These are phyloP conservation scores for Cherax destructor DNA, from an alignment of 1,140 invertebrate genomes.

Conservation along the genomic window DNA sequence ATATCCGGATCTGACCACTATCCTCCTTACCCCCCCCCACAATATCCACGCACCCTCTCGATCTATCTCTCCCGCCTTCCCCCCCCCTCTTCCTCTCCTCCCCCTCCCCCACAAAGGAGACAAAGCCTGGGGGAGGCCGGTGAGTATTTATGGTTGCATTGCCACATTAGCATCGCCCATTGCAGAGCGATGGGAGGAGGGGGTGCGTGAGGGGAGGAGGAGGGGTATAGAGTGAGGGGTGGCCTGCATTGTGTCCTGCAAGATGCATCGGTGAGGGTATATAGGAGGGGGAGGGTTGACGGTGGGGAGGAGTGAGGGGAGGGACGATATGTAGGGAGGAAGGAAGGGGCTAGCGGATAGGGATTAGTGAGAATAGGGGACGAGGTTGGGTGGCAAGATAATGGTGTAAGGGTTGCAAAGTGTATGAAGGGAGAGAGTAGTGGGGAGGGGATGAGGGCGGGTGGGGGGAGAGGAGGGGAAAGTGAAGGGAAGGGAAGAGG, in stretches of 20 bases:
- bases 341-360: neutral
- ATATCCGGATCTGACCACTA: too few relatives aligned
- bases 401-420: conserved; percentile 31
- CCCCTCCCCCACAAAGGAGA: conserved; percentile 7
- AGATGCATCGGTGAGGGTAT: neutral
- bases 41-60: too few relatives aligned
- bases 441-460: neutral
- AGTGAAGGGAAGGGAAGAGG: neutral
- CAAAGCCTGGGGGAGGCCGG: conserved; percentile 19
- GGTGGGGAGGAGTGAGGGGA: neutral
- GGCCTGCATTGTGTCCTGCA: conserved; percentile 24
- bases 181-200: conserved; percentile 15
- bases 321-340: neutral
- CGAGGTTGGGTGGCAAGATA: conserved; percentile 2
- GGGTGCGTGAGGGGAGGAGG: neutral
- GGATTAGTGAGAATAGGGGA: conserved; percentile 19
- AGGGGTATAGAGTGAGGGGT: neutral
- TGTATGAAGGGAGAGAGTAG: too few relatives aligned
- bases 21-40: neutral
- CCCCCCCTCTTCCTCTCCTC: neutral
- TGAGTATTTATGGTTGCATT: conserved; percentile 55
- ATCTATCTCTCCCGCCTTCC: neutral
- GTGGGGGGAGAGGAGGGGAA: too few relatives aligned
- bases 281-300: neutral
- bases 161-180: conserved; percentile 52